A percentile compares a stretch with the other conserved stretches of the same genome.
phyloP scores from a whole-genome alignment of 2,888 invertebrate genomes.

The Hanleya hanleyi region DNA sequence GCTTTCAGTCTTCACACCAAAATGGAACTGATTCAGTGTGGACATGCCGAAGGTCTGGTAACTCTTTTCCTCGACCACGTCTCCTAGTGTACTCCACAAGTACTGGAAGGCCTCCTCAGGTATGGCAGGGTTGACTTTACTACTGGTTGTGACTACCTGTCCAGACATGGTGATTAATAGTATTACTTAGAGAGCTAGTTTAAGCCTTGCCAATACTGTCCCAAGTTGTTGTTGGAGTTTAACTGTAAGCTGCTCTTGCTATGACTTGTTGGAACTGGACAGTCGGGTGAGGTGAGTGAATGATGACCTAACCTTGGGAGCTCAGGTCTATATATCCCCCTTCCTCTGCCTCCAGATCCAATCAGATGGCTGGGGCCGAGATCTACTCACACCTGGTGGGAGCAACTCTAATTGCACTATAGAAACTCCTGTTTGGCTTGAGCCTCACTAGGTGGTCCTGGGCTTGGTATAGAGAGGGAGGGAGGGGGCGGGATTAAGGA shows the following conservation, averaged over 20 bases:
- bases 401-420: too few species aligned
- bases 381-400: background rate
- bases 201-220: too few species aligned
- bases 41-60: background rate
- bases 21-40: background rate
- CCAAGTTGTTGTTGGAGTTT: too few species aligned
- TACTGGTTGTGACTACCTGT: too few species aligned
- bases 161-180: conserved; percentile 1
- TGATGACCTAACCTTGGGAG: conserved; percentile 1
- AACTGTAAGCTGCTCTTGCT: too few species aligned
- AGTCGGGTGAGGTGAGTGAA: too few species aligned
- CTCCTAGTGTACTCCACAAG: background rate
- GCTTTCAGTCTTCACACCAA: background rate
- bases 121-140: background rate
- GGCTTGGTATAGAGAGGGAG: too few species aligned
- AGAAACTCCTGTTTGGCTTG: too few species aligned
- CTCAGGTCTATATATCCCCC: background rate
- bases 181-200: too few species aligned
- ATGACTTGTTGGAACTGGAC: conserved; percentile 7
- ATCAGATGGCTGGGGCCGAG: background rate
- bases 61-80: background rate
- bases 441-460: too few species aligned
- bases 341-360: background rate
- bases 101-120: conserved; percentile 4
- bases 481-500: too few species aligned